These are phyloP conservation scores for Acestrorhynchus altus DNA, from an alignment of 2,797 vertebrate species.

Conservation along the genomic window DNA sequence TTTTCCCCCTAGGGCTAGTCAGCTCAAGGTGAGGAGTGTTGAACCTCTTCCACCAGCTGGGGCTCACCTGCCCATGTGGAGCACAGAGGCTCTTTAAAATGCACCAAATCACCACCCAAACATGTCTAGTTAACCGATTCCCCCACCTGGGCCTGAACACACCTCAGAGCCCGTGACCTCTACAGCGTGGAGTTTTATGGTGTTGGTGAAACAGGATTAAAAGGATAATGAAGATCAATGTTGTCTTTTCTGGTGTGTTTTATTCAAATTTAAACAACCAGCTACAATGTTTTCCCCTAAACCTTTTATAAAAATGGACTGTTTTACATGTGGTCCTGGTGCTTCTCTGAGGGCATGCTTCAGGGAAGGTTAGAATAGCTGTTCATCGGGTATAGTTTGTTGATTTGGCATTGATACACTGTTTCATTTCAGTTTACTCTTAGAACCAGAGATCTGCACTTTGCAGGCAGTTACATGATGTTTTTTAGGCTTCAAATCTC, in stretches of 20 bases:
- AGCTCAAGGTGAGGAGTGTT: constrained; percentile 69
- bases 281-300: too few species aligned
- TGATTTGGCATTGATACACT: background rate
- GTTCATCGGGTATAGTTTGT: background rate
- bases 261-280: too few species aligned
- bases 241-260: background rate
- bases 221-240: constrained; percentile 16
- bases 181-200: constrained; percentile 14
- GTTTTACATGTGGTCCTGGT: background rate
- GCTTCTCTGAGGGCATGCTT: background rate
- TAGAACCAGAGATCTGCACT: too few species aligned
- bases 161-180: constrained; percentile 21
- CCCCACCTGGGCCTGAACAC: constrained; percentile 38
- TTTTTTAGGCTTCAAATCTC: too few species aligned
- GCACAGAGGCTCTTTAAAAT: constrained; percentile 36
- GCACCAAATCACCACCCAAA: constrained; percentile 36
- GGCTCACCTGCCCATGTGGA: constrained; percentile 45
- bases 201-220: constrained; percentile 2
- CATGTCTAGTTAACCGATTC: constrained; percentile 37
- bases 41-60: constrained; percentile 55
- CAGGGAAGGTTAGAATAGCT: background rate
- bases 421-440: too few species aligned
- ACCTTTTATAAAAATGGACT: background rate
- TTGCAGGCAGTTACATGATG: too few species aligned
- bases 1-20: constrained; percentile 61